Conservation (phyloP, 2,888 invertebrate genomes). For the Leptogaster cylindrica region DNA sequence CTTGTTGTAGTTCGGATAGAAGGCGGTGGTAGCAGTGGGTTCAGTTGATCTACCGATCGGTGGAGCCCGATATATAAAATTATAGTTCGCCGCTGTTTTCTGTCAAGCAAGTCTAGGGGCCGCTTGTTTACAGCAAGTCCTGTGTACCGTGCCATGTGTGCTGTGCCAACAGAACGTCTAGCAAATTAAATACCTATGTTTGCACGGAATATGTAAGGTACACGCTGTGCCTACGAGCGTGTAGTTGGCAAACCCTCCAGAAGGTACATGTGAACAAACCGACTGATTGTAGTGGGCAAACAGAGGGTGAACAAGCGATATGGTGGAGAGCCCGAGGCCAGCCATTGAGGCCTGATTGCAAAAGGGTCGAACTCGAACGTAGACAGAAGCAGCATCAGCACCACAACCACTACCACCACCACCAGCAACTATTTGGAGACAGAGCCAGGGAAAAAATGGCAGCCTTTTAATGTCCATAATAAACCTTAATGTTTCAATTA, state of each 20-base stretch:
- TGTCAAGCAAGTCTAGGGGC: background rate
- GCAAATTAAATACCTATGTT: conserved; percentile 36
- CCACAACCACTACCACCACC: background rate
- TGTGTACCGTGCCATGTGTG: conserved; percentile 11
- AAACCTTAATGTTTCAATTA: conserved; percentile 59
- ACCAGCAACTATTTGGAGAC: conserved; percentile 20
- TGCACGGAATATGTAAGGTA: conserved; percentile 32
- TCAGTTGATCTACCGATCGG: background rate
- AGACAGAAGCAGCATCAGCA: too few species aligned
- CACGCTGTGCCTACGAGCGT: conserved; percentile 14
- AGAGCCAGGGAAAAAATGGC: conserved; percentile 14
- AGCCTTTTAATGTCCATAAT: conserved; percentile 50
- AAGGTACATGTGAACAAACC: conserved; percentile 18
- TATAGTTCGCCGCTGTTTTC: background rate
- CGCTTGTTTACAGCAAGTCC: conserved; percentile 25
- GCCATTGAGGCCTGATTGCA: conserved; percentile 1
- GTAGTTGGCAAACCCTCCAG: conserved; percentile 18
- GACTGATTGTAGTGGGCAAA: background rate
- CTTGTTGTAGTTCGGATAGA: too few species aligned
- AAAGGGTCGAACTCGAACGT: conserved; percentile 18
- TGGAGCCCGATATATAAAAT: too few species aligned
- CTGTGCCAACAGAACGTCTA: conserved; percentile 31
- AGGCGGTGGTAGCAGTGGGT: too few species aligned
- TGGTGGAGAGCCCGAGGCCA: background rate
- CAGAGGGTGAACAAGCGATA: conserved; percentile 1